These are phyloP conservation scores for Ecliptopera silaceata DNA, from an alignment of 2,888 invertebrate genomes.

Conservation along the genomic window DNA sequence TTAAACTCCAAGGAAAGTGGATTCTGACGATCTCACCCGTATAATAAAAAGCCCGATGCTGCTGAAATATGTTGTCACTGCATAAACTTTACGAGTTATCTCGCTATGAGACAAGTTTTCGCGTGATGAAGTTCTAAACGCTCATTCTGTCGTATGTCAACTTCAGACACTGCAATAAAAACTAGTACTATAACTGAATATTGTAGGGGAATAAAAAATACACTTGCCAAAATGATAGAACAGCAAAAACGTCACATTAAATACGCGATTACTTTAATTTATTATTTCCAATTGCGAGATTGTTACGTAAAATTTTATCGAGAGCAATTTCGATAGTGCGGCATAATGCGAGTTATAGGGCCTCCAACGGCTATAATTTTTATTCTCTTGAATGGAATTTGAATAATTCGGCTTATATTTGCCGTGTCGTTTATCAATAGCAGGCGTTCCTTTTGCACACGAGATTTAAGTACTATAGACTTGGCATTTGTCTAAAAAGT, in stretches of 20 bases:
- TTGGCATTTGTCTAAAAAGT: neutral
- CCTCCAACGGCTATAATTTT: conserved; percentile 68
- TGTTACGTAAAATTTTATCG: conserved; percentile 71
- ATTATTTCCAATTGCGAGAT: conserved; percentile 65
- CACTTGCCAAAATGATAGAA: conserved; percentile 40
- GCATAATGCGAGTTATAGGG: conserved; percentile 65
- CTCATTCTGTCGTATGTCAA: conserved; percentile 49
- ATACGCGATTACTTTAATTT: conserved; percentile 71
- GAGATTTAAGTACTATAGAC: neutral
- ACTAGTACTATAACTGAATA: no score
- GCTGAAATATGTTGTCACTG: conserved; percentile 80
- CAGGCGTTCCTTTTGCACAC: conserved; percentile 27
- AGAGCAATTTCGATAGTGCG: conserved; percentile 77
- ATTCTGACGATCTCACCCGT: conserved; percentile 71
- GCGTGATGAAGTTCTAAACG: conserved; percentile 54
- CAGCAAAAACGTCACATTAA: conserved; percentile 59
- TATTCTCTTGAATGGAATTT: conserved; percentile 66
- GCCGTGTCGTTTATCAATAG: conserved; percentile 57
- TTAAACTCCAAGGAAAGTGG: conserved; percentile 67
- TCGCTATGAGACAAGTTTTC: conserved; percentile 62
- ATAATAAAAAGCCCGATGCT: conserved; percentile 74
- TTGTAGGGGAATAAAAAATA: conserved; percentile 34
- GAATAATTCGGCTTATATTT: conserved; percentile 72
- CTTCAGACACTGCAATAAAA: conserved; percentile 27
- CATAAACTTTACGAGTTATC: conserved; percentile 78